A percentile compares a stretch with the other conserved stretches of the same genome.
Conservation (phyloP, 2,888 invertebrate species). For the Melolontha melolontha region DNA sequence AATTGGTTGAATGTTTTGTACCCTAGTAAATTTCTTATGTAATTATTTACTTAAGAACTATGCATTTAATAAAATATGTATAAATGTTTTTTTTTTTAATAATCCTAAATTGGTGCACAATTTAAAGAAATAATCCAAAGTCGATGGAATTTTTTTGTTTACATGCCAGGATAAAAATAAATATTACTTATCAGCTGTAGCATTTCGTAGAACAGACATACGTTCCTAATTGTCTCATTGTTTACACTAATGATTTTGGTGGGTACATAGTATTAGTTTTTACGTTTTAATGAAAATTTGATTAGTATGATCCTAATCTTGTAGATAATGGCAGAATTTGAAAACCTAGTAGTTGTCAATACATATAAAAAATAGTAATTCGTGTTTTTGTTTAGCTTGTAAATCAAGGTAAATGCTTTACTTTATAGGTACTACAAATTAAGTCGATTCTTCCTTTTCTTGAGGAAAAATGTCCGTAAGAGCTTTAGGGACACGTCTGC, state of each 20-base stretch:
- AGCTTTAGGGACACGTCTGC: constrained; percentile 68
- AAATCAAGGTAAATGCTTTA: constrained; percentile 19
- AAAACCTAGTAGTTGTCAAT: constrained; percentile 31
- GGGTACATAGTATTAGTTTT: neutral
- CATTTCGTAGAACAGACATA: neutral
- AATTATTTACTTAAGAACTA: neutral
- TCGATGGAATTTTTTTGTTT: neutral
- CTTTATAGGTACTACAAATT: constrained; percentile 17
- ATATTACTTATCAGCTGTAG: neutral
- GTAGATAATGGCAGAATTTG: constrained; percentile 27
- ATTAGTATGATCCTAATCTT: no score
- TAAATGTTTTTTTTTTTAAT: neutral
- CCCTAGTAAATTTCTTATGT: neutral
- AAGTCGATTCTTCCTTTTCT: constrained; percentile 23
- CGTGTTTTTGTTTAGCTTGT: neutral
- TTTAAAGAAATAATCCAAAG: neutral
- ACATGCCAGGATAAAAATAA: constrained; percentile 6
- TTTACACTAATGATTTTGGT: constrained; percentile 5
- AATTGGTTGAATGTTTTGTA: no score
- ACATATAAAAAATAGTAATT: constrained; percentile 36
- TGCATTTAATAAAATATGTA: neutral
- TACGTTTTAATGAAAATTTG: no score
- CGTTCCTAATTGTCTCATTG: neutral
- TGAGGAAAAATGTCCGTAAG: constrained; percentile 69
- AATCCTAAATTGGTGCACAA: neutral